Evolutionary conservation across 2,888 invertebrate genomes (phyloP).

Genomic region (Trachelus stipa): DNA sequence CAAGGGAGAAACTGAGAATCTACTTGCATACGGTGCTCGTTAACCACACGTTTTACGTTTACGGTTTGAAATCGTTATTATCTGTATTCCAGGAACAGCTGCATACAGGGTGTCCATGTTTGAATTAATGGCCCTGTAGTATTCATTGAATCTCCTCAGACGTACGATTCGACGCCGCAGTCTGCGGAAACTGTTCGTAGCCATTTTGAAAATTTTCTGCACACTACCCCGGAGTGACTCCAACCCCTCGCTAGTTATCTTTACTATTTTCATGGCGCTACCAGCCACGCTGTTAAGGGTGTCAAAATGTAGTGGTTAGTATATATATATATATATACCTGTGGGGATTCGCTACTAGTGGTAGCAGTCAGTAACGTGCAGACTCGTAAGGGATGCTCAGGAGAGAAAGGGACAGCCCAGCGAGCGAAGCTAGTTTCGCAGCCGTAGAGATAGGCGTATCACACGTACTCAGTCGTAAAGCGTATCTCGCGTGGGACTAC

Average conservation of each 20-base stretch:
- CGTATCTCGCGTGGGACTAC: constrained; percentile 23
- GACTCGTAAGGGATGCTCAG: constrained; percentile 9
- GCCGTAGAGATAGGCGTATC: constrained; percentile 28
- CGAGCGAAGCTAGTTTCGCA: constrained; percentile 11
- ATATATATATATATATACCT: neutral
- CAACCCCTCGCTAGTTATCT: neutral
- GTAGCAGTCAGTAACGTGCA: constrained; percentile 11
- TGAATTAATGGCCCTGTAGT: neutral
- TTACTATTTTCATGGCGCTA: neutral
- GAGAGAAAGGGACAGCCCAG: neutral
- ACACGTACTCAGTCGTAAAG: constrained; percentile 43
- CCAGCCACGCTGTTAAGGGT: neutral
- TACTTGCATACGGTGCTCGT: neutral
- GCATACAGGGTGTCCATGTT: neutral
- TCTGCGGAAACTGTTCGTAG: neutral
- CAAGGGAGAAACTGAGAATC: neutral
- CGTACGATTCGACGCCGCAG: neutral
- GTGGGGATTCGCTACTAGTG: neutral
- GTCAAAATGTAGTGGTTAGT: neutral
- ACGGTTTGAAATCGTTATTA: neutral
- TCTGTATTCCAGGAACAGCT: neutral
- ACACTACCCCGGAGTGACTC: neutral
- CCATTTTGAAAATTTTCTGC: neutral
- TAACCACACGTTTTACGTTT: constrained; percentile 1
- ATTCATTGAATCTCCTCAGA: neutral